A percentile compares a stretch with the other conserved stretches of the same genome.
Conservation (phyloP, 2,888 invertebrate species). For the Elgonia sp. region DNA sequence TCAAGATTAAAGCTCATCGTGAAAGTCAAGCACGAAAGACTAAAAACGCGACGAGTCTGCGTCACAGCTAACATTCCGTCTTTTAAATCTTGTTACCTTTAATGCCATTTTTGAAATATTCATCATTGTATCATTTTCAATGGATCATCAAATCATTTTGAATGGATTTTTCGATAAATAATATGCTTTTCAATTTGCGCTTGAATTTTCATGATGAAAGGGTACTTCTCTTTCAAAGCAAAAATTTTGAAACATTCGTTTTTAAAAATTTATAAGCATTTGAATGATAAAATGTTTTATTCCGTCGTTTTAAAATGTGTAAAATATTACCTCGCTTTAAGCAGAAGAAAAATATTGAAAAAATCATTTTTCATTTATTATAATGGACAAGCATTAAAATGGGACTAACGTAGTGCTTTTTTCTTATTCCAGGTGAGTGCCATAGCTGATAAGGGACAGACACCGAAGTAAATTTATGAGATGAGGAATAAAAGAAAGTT, state of each 20-base stretch:
- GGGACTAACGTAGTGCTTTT: slow-evolving; percentile 28
- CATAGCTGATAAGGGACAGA: slow-evolving; percentile 31
- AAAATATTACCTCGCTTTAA: no score
- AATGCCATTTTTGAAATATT: slow-evolving; percentile 7
- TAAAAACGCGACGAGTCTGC: slow-evolving; percentile 14
- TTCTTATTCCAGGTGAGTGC: slow-evolving; percentile 57
- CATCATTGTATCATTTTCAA: slow-evolving; percentile 5
- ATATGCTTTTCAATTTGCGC: no score
- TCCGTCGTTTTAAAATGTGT: no score
- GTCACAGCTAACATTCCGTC: slow-evolving; percentile 28
- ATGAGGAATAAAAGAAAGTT: slow-evolving; percentile 50
- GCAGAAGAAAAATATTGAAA: not conserved
- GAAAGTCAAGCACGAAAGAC: slow-evolving; percentile 42
- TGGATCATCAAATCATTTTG: not conserved
- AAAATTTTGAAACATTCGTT: no score
- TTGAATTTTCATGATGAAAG: no score
- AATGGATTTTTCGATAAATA: no score
- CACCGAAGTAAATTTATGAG: slow-evolving; percentile 51
- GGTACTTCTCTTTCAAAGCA: no score
- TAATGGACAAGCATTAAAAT: slow-evolving; percentile 5
- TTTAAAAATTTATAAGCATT: no score
- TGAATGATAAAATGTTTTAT: no score
- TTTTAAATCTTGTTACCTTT: not conserved
- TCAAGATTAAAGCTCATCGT: slow-evolving; percentile 71
- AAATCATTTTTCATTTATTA: not conserved